Evolutionary conservation across 2,113 vertebrate genomes (phyloP).

Genomic region (Litocranius walleri): DNA sequence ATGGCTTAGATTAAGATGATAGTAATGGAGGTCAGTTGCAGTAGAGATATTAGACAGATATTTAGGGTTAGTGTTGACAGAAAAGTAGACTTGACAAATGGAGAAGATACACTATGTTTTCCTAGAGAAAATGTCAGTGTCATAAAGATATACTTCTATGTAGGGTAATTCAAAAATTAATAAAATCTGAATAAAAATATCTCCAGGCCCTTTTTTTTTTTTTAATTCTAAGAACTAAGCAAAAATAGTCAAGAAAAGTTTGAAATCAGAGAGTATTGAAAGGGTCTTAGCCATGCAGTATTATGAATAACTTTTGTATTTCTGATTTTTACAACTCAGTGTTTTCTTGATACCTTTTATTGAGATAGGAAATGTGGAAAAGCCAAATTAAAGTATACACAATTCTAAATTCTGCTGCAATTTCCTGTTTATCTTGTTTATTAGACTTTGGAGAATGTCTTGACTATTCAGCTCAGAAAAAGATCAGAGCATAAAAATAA

Average conservation of each 20-base stretch:
- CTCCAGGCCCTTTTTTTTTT: not conserved
- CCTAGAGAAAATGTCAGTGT: not conserved
- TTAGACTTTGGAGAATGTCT: not conserved
- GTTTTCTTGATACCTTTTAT: not conserved
- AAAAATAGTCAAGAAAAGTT: not conserved
- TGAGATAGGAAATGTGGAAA: not conserved
- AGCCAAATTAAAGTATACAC: not conserved
- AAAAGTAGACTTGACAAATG: not conserved
- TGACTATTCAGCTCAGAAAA: not conserved
- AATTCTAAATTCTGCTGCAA: not conserved
- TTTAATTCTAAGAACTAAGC: not conserved
- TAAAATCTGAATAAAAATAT: not conserved
- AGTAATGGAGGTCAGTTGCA: not conserved
- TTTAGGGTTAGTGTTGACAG: not conserved
- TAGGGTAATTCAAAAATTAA: not conserved
- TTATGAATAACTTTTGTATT: not conserved
- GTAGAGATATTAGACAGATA: not conserved
- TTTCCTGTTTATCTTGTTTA: not conserved
- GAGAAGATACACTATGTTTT: not conserved
- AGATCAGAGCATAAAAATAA: not conserved
- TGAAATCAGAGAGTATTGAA: not conserved
- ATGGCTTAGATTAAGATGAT: not conserved
- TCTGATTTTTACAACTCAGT: not conserved
- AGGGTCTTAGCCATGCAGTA: not conserved
- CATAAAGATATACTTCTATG: not conserved